Percentiles rank a stretch among this genome's conserved stretches.
Conservation (phyloP, 2,888 invertebrate species). For the Ochlodes sylvanus region DNA sequence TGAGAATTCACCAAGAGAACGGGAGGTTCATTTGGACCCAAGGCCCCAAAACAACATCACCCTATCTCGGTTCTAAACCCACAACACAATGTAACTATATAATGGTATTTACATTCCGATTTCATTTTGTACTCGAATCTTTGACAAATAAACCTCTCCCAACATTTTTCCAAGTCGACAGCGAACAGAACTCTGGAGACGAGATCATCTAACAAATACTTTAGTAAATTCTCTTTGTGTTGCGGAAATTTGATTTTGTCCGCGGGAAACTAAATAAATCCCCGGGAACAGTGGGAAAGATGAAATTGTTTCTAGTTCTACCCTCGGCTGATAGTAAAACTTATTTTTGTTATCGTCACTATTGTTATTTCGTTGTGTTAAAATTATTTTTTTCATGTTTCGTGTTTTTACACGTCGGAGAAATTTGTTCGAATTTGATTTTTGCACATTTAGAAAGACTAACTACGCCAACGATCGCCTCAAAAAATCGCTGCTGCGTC, state of each 20-base stretch:
- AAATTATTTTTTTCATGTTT: constrained; percentile 1
- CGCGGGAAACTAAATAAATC: constrained; percentile 47
- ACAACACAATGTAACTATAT: not conserved
- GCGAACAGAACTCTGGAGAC: constrained; percentile 19
- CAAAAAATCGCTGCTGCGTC: too few relatives aligned
- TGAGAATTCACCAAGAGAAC: too few relatives aligned
- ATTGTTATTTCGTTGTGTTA: not conserved
- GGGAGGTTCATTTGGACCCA: too few relatives aligned
- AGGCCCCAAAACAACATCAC: too few relatives aligned
- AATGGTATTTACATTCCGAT: not conserved
- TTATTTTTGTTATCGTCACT: constrained; percentile 13
- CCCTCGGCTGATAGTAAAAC: constrained; percentile 6
- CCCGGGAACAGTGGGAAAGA: constrained; percentile 41
- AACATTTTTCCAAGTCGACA: constrained; percentile 24
- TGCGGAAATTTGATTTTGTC: constrained; percentile 48
- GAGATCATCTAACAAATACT: constrained; percentile 36
- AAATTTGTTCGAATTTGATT: not conserved
- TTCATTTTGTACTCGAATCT: not conserved
- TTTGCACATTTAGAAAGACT: too few relatives aligned
- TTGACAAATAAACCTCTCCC: constrained; percentile 7
- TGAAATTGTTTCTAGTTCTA: constrained; percentile 33
- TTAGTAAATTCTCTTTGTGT: constrained; percentile 35
- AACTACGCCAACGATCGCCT: too few relatives aligned
- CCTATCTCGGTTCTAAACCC: not conserved
- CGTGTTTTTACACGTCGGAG: not conserved